Evolutionary conservation across 2,797 vertebrate genomes (phyloP).

Genomic region (Psittacula derbiana): DNA sequence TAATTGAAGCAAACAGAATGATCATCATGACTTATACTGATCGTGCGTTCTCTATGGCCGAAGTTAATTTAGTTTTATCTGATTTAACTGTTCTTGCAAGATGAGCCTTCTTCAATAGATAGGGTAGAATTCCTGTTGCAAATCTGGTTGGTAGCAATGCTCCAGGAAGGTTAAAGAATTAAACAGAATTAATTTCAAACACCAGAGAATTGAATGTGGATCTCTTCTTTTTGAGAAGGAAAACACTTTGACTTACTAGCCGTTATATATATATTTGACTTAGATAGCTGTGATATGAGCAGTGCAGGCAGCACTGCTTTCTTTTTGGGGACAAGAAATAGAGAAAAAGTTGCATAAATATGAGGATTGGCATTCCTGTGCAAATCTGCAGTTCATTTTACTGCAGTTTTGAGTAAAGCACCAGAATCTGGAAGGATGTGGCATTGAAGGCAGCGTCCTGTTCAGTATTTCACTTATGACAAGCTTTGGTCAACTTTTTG

Average conservation of each 20-base stretch:
- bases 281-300: neutral
- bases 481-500: neutral
- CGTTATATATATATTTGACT: neutral
- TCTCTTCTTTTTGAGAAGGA: neutral
- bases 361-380: neutral
- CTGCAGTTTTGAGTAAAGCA: neutral
- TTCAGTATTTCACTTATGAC: neutral
- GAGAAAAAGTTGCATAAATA: neutral
- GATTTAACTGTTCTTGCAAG: neutral
- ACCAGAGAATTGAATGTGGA: neutral
- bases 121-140: neutral
- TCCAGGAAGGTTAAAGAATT: neutral
- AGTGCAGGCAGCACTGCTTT: neutral
- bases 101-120: neutral
- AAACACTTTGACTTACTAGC: neutral
- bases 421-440: neutral
- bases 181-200: neutral
- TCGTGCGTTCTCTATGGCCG: neutral
- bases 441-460: rapidly evolving
- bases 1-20: neutral
- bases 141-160: neutral
- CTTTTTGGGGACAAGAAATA: neutral
- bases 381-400: neutral
- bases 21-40: neutral
- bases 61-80: neutral